Evolutionary conservation across 2,113 vertebrate genomes (phyloP).

Genomic region (Drymodes brunneopygia): DNA sequence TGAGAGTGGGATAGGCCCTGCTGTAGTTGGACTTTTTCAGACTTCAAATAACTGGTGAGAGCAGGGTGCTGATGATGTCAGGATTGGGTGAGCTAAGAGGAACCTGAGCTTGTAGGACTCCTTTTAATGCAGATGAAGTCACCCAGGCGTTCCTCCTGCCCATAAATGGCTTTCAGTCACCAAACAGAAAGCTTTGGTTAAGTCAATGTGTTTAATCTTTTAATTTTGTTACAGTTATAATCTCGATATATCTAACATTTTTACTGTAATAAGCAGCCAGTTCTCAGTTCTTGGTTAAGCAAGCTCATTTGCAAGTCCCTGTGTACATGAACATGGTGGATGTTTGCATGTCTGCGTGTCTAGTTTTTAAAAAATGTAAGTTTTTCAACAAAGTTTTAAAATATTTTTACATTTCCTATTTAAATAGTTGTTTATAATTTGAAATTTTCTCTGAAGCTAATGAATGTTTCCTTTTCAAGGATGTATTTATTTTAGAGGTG

Average conservation of each 20-base stretch:
- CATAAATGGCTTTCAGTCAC: not conserved
- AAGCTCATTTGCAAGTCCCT: not conserved
- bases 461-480: not conserved
- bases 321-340: fast-evolving
- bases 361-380: not conserved
- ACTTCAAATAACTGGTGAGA: not conserved
- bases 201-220: not conserved
- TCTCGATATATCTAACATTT: not conserved
- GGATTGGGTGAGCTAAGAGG: not conserved
- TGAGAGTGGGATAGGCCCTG: not conserved
- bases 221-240: not conserved
- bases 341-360: not conserved
- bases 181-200: not conserved
- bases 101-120: not conserved
- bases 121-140: not conserved
- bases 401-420: not conserved
- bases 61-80: not conserved
- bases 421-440: not conserved
- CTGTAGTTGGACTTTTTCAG: not conserved
- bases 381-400: not conserved
- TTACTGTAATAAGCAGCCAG: not conserved
- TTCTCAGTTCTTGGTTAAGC: not conserved
- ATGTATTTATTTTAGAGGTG: not conserved
- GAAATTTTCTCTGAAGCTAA: not conserved
- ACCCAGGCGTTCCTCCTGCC: not conserved